These are phyloP conservation scores for Agapostemon virescens DNA, from an alignment of 2,888 invertebrate species.

Conservation along the genomic window DNA sequence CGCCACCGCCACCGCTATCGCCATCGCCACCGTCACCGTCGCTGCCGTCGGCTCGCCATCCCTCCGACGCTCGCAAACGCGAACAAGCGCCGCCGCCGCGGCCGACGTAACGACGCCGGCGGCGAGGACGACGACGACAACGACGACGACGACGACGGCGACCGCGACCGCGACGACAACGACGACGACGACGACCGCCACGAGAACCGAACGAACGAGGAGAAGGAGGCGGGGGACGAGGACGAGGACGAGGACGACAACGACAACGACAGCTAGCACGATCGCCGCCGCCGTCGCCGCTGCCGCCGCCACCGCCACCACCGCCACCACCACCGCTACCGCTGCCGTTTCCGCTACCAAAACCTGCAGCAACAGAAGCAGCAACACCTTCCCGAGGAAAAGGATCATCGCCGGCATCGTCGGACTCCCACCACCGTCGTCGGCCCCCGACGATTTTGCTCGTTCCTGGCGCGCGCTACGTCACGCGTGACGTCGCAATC, in stretches of 20 bases:
- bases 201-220: constrained; percentile 26
- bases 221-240: constrained; percentile 14
- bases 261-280: constrained; percentile 28
- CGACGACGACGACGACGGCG: constrained; percentile 37
- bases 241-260: constrained; percentile 30
- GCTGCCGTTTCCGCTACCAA: constrained; percentile 17
- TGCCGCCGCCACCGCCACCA: constrained; percentile 4
- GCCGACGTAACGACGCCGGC: constrained; percentile 62
- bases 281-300: constrained; percentile 31
- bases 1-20: constrained; percentile 36
- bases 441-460: constrained; percentile 40
- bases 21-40: constrained; percentile 43
- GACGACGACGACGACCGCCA: constrained; percentile 23
- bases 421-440: constrained; percentile 18
- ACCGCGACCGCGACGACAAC: constrained; percentile 30
- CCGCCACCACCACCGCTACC: constrained; percentile 26
- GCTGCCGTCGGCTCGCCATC: constrained; percentile 55
- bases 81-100: constrained; percentile 52
- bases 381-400: constrained; percentile 36
- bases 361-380: constrained; percentile 12
- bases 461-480: constrained; percentile 63
- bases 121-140: constrained; percentile 46
- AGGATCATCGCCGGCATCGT: constrained; percentile 16
- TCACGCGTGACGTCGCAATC: constrained; percentile 73
- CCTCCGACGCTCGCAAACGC: constrained; percentile 44